Base-by-base conservation (phyloP, 2,888 invertebrate genomes). In the Vesta saturnalis region DNA sequence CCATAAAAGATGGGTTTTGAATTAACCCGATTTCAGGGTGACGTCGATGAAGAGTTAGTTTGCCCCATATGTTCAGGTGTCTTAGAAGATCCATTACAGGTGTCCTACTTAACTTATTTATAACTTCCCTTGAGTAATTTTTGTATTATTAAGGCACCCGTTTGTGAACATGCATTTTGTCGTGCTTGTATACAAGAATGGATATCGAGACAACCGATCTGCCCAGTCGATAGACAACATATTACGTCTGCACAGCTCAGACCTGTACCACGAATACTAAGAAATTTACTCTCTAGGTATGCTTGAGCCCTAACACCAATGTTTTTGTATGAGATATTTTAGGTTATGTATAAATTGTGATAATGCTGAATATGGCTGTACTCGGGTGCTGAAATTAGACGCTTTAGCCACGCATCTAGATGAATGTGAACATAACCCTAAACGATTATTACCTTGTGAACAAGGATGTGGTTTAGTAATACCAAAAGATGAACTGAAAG, bases 51-150 rank as follows among this genome's bases (percentile, higher is more conserved):
- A 87, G 98, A 98, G 87, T 88, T 98, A 72, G 91, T 97, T 78
- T 98, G 97, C 82, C 94, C 97, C 74, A 97, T 98, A 85, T 98
- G 97, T 85, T 95, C 96, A 72, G 94, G 95, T 74, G 97, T 98
- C 73, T 85, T 98, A 64, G 96, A 97, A 81, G 96, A 97, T 82
- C 97, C 97, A 52, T 86, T 97, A 71, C 97, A 97, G 92, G 96
- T 95, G 86, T 78, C 72, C 81, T 80, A 39, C 66, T 69, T 64
- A 59, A 70, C 55, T 39, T 14, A 19, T 65, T 58, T 54, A 22
- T 68, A 59, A 18, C 21, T 64, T 49, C 52, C 52, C 30, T 58
- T 66, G 18, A 56, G 67, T 30, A 14, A 55, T 43, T 64, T 60
- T 47, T 18, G n/a, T 49, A 49, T 46, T 54, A 58, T 85, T 56